Base-by-base conservation (phyloP, 1,140 invertebrate genomes). In the Nasonia vitripennis region DNA sequence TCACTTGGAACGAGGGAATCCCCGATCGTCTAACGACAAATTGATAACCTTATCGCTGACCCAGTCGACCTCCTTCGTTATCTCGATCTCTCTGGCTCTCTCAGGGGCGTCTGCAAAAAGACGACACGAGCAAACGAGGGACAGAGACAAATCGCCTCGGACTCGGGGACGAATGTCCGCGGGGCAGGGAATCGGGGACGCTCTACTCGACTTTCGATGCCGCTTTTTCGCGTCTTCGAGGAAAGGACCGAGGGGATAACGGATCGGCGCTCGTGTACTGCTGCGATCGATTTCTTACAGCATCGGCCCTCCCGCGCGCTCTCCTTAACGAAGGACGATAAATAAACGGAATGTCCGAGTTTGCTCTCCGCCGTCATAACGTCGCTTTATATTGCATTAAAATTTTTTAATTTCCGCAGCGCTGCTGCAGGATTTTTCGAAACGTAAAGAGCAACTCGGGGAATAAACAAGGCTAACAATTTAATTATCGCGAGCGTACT, bases 11-110 rank as follows among this genome's bases (percentile, higher is more conserved):
- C 14, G 5, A 62, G n/a, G 17, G 17, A 17, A 62, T 20, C 17
- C 55, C 20, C n/a, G 62, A 79, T 67, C 12, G 34, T 9, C 70
- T 81, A 82, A 74, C 70, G 68, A 74, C 70, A 82, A 82, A 82
- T 82, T 81, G 79, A 81, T 81, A 81, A 45, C 79, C 79, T 81
- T 71, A 81, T 81, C 79, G 37, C 0, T 23, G 77, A 78, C 2
- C 10, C 48, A n/a, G 17, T 14, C 78, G 78, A 79, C 0, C 55
- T 62, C 20, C 14, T 78, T 55, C 77, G 77, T 55, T 78, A 78
- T 48, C 77, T 78, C 48, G 23, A 62, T 20, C 55, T 62, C 55
- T 48, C 77, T 78, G 27, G 11, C n/a, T 20, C 55, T 62, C 20
- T 62, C 55, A n/a, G 55, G 17, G 55, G 55, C 37, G 68, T 27